Base-by-base conservation (phyloP, 2,888 invertebrate species). In the Ichneumoninae sp. region DNA sequence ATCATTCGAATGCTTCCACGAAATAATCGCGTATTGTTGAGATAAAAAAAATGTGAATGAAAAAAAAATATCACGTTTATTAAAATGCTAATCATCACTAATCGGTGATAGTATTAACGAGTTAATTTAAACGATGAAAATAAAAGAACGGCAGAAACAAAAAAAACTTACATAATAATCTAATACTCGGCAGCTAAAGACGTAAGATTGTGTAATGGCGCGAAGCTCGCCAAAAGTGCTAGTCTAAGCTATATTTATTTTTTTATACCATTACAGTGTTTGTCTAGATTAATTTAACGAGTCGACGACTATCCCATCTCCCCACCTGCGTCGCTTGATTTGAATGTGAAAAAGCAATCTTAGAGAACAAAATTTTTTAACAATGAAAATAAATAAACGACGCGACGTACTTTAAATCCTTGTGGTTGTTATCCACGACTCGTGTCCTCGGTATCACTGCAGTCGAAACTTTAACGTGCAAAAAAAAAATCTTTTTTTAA, bases 161-260 rank as follows among this genome's bases (percentile, higher is more conserved):
- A 70, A 74, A 79, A 80, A 22, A 81, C 63, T 65, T 86, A 85
- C 33, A 60, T 76, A 89, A 89, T 91, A 91, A 89, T 90, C 89
- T 87, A 92, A 91, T 90, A 91, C 90, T 91, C 91, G 91, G 91
- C 92, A 93, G 90, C 91, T 92, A 90, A 89, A 82, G 88, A 91
- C 86, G 87, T 89, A 88, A 85, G 66, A 86, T 82, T 83, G 83
- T 86, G 82, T 86, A 87, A 81, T 70, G 85, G 87, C 84, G 83
- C 74, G 40, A 71, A 40, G 86, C 85, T 89, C 89, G 91, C 90
- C 92, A 88, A 90, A 91, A 91, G 92, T 92, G 92, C 93, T 93
- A 93, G 93, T 93, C 93, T 93, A 93, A 93, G 93, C 90, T 92
- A 91, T 92, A 92, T 93, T 92, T 92, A 92, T 93, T 92, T 92